Percentiles rank a stretch among this genome's conserved stretches.
phyloP scores from a whole-genome alignment of 2,113 vertebrate species.

The Alouatta palliata region DNA sequence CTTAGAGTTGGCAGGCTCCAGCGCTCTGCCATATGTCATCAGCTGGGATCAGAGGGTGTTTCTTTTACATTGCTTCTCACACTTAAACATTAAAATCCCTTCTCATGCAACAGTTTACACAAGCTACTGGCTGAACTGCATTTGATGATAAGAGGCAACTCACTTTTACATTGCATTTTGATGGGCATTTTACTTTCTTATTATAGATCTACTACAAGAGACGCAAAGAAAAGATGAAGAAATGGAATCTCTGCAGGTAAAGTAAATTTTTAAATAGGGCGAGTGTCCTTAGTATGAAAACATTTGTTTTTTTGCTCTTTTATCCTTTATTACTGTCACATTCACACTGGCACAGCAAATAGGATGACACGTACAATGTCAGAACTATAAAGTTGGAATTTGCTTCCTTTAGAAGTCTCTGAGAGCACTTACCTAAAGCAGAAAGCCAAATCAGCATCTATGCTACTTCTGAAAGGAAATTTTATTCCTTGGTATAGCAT shows the following conservation, averaged over 20 bases:
- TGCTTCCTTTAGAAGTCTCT: conserved; percentile 27
- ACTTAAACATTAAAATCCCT: not conserved
- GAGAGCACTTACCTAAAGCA: not conserved
- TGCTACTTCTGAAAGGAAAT: not conserved
- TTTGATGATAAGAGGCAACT: conserved; percentile 11
- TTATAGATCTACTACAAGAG: conserved; percentile 91
- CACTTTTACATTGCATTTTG: conserved; percentile 39
- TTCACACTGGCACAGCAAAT: not conserved
- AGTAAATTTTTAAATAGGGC: conserved; percentile 79
- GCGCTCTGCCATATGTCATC: not conserved
- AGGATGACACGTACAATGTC: not conserved
- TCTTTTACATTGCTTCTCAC: not conserved
- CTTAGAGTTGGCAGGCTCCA: not conserved
- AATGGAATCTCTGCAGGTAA: conserved; percentile 92
- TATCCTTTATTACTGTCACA: conserved; percentile 10
- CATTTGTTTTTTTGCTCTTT: not conserved
- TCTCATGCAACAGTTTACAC: not conserved
- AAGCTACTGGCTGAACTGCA: not conserved
- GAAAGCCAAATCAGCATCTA: not conserved
- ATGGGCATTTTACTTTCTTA: conserved; percentile 60
- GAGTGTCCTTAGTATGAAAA: conserved; percentile 8
- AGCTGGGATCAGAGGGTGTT: not conserved
- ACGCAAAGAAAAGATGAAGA: conserved; percentile 91
- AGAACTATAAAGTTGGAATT: not conserved
- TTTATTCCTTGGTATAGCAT: not conserved